Evolutionary conservation across 2,113 vertebrate species (phyloP).

Genomic region (Progne subis): DNA sequence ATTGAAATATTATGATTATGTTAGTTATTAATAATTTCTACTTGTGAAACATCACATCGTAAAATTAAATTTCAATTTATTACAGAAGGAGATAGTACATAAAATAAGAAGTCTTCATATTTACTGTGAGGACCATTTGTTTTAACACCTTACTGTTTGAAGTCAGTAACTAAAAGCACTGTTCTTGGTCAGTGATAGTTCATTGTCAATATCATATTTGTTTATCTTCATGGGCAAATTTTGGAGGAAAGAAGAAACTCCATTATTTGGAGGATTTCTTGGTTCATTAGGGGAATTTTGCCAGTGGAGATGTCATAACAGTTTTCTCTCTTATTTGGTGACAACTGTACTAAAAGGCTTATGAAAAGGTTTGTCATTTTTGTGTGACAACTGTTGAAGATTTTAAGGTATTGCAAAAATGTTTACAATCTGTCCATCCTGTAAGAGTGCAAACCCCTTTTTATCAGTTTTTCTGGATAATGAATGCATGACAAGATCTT

Average conservation of each 20-base stretch:
- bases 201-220: neutral
- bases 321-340: neutral
- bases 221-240: neutral
- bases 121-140: neutral
- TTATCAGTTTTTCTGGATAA: neutral
- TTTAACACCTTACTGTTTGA: neutral
- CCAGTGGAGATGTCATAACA: neutral
- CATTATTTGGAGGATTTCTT: neutral
- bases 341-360: neutral
- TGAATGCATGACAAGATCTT: neutral
- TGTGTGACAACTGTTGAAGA: neutral
- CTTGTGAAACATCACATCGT: neutral
- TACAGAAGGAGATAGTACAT: neutral
- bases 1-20: neutral
- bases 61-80: neutral
- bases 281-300: neutral
- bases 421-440: neutral
- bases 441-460: neutral
- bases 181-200: neutral
- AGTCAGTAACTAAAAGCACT: neutral
- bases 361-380: neutral
- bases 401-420: neutral
- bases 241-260: neutral
- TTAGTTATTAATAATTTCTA: neutral
- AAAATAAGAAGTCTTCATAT: neutral